Evolutionary conservation across 2,888 invertebrate species (phyloP).

Genomic region (Aphodius granarius): DNA sequence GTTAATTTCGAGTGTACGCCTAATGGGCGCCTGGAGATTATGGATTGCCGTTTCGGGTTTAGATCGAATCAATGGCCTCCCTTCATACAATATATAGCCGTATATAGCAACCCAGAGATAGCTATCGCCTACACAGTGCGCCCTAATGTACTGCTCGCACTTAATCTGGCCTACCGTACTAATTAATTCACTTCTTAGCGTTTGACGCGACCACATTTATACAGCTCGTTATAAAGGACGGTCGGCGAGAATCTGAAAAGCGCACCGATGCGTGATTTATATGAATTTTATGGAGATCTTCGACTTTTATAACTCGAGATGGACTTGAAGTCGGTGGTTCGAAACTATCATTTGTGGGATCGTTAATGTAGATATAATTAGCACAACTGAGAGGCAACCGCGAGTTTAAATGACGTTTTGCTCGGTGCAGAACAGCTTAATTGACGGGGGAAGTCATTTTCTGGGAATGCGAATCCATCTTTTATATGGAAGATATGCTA

Average conservation of each 20-base stretch:
- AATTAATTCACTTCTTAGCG: conserved; percentile 9
- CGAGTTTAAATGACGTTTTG: not conserved
- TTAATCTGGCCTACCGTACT: conserved; percentile 6
- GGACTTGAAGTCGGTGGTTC: not conserved
- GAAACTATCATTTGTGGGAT: not conserved
- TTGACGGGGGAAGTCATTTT: not conserved
- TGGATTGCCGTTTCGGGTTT: not conserved
- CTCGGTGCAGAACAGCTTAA: not conserved
- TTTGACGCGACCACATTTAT: conserved; percentile 10
- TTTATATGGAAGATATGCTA: not conserved
- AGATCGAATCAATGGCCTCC: not conserved
- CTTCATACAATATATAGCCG: not conserved
- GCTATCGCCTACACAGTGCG: not conserved
- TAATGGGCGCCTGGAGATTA: not conserved
- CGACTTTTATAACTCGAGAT: not conserved
- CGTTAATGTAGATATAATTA: not conserved
- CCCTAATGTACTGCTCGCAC: not conserved
- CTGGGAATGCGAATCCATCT: not conserved
- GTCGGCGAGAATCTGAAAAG: not conserved
- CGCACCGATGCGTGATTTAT: not conserved
- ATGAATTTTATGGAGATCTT: not conserved
- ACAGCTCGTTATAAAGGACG: not conserved
- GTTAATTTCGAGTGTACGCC: not conserved
- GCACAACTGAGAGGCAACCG: not conserved
- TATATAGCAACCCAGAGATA: not conserved